phyloP scores from a whole-genome alignment of 2,113 vertebrate species.

The Pangasianodon hypophthalmus region DNA sequence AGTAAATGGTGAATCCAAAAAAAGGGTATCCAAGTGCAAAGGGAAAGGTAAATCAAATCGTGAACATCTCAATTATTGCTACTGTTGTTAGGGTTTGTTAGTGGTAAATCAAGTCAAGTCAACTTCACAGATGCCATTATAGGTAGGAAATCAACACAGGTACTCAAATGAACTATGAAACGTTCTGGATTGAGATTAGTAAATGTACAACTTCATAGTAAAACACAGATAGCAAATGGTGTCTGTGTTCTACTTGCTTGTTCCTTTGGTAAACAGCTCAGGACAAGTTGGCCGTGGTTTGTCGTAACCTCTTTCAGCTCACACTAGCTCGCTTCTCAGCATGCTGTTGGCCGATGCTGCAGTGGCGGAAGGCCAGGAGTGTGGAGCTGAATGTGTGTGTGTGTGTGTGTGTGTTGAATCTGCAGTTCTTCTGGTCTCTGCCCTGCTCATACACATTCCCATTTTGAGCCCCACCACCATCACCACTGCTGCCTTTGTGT shows the following conservation, averaged over 20 bases:
- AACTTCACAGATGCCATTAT: not conserved
- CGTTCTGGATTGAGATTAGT: not conserved
- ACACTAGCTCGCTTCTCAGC: conserved; percentile 21
- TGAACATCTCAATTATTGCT: not conserved
- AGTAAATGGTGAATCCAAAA: not conserved
- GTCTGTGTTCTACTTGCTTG: not conserved
- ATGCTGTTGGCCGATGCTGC: conserved; percentile 27
- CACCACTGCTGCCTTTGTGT: conserved; percentile 64
- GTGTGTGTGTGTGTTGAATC: conserved; percentile 40
- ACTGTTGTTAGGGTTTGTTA: not conserved
- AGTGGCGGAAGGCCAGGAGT: conserved; percentile 14
- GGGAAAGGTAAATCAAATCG: not conserved
- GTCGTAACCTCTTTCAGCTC: conserved; percentile 27
- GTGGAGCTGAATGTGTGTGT: conserved; percentile 3
- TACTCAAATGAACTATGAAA: not conserved
- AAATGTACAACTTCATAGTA: too few species aligned
- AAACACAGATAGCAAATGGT: not conserved
- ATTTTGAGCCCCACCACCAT: conserved; percentile 49
- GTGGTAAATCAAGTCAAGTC: not conserved
- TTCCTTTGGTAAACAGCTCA: not conserved
- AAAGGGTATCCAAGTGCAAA: not conserved
- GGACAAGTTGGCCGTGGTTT: conserved; percentile 22
- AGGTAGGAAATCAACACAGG: not conserved
- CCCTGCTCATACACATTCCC: conserved; percentile 57
- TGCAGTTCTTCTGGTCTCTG: conserved; percentile 32